These are phyloP conservation scores for Cheilosia variabilis DNA, from an alignment of 2,888 invertebrate species.

Conservation along the genomic window DNA sequence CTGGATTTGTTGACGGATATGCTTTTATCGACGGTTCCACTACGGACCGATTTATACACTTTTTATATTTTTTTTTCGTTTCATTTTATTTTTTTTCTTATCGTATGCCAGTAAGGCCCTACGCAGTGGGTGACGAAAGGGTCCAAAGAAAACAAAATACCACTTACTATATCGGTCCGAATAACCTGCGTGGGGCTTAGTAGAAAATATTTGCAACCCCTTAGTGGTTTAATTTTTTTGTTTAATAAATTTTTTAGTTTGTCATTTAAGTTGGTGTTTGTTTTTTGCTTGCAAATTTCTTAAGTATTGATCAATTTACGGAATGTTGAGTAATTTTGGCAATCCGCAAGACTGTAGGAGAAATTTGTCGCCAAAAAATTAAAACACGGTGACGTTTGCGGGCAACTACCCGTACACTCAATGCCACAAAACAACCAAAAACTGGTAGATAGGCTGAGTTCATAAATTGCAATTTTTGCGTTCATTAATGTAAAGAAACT, in stretches of 20 bases:
- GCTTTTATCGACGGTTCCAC: slow-evolving; percentile 5
- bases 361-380: too few species aligned
- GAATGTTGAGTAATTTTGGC: too few species aligned
- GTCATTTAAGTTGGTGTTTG: neutral
- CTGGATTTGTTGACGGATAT: slow-evolving; percentile 12
- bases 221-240: slow-evolving; percentile 15
- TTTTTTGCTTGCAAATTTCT: neutral
- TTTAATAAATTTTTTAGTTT: slow-evolving; percentile 46
- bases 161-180: too few species aligned
- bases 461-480: too few species aligned
- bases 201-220: slow-evolving; percentile 15
- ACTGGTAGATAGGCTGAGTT: too few species aligned
- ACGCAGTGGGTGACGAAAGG: neutral
- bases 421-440: too few species aligned
- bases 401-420: too few species aligned
- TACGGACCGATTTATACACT: neutral
- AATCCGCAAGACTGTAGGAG: too few species aligned
- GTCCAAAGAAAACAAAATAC: neutral
- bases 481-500: too few species aligned
- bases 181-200: neutral
- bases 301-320: too few species aligned
- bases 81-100: neutral
- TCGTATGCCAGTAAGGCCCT: slow-evolving; percentile 49
- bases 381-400: too few species aligned
- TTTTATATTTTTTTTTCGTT: slow-evolving; percentile 4